These are phyloP conservation scores for Tympanoctomys barrerae DNA, from an alignment of 2,797 vertebrate genomes.

Conservation along the genomic window DNA sequence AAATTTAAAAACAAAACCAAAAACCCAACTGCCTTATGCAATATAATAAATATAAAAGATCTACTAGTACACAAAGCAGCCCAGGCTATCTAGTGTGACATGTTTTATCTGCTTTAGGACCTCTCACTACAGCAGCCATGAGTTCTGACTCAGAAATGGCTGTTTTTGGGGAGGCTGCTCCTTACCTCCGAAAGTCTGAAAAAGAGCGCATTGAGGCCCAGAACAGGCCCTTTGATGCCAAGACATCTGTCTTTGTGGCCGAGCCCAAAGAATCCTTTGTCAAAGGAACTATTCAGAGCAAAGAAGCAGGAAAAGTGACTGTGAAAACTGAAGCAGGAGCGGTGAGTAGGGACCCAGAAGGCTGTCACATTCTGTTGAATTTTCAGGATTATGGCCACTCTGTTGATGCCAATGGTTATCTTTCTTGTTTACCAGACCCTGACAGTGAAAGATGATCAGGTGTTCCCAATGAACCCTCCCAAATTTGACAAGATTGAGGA, in stretches of 20 bases:
- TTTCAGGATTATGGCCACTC: not conserved
- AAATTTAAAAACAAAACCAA: no score
- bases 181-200: slow-evolving; percentile 94
- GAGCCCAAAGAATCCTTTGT: slow-evolving; percentile 93
- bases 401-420: not conserved
- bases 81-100: not conserved
- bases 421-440: slow-evolving; percentile 86
- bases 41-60: not conserved
- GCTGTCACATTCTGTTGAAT: not conserved
- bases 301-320: slow-evolving; percentile 92
- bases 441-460: slow-evolving; percentile 92
- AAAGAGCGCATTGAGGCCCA: slow-evolving; percentile 94
- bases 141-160: slow-evolving; percentile 92
- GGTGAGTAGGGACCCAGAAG: slow-evolving; percentile 84
- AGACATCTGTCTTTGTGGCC: slow-evolving; percentile 90
- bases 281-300: slow-evolving; percentile 91
- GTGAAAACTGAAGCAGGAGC: slow-evolving; percentile 91
- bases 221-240: slow-evolving; percentile 95
- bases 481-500: slow-evolving; percentile 92
- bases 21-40: not conserved
- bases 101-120: slow-evolving; percentile 69
- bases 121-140: slow-evolving; percentile 88
- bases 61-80: not conserved
- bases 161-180: slow-evolving; percentile 91
- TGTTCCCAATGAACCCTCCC: slow-evolving; percentile 91